A percentile compares a stretch with the other conserved stretches of the same genome.
These are phyloP conservation scores for Philypnodon macrostomus DNA, from an alignment of 2,797 vertebrate genomes.

Conservation along the genomic window DNA sequence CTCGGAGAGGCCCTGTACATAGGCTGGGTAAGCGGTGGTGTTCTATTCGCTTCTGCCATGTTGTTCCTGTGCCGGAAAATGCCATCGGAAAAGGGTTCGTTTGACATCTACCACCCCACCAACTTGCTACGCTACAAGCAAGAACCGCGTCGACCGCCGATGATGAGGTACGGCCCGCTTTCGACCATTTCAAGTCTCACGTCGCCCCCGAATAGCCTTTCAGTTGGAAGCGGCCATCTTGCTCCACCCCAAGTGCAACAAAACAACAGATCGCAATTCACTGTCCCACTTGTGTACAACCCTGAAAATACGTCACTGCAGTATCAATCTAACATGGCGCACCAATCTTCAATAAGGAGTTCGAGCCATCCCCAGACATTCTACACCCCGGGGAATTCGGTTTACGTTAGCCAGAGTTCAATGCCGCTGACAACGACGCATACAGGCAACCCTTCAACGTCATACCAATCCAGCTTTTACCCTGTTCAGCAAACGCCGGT, in stretches of 20 bases:
- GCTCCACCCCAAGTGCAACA: slow-evolving; percentile 24
- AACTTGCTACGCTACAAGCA: slow-evolving; percentile 40
- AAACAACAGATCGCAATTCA: slow-evolving; percentile 16
- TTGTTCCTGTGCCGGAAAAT: slow-evolving; percentile 76
- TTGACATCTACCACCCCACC: slow-evolving; percentile 40
- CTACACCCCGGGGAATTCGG: slow-evolving; percentile 39
- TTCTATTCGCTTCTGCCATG: slow-evolving; percentile 79
- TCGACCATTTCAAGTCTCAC: slow-evolving; percentile 42
- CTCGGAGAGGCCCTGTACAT: slow-evolving; percentile 91
- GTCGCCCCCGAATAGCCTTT: slow-evolving; percentile 7
- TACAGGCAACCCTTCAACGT: slow-evolving; percentile 16
- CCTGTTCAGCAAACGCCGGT: slow-evolving; percentile 54
- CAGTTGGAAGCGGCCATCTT: slow-evolving; percentile 27
- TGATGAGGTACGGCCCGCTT: slow-evolving; percentile 54
- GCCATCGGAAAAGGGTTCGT: slow-evolving; percentile 43
- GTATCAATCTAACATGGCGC: slow-evolving; percentile 35
- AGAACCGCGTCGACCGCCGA: slow-evolving; percentile 4
- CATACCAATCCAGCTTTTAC: slow-evolving; percentile 57
- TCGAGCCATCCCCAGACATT: slow-evolving; percentile 35
- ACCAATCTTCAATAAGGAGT: slow-evolving; percentile 31
- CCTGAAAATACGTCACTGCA: slow-evolving; percentile 38
- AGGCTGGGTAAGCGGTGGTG: slow-evolving; percentile 83
- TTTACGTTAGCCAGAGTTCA: slow-evolving; percentile 40
- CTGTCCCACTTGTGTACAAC: slow-evolving; percentile 37
- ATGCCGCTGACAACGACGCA: slow-evolving; percentile 18